Conservation (phyloP, 2,113 vertebrate genomes). For the Poicephalus meyeri region DNA sequence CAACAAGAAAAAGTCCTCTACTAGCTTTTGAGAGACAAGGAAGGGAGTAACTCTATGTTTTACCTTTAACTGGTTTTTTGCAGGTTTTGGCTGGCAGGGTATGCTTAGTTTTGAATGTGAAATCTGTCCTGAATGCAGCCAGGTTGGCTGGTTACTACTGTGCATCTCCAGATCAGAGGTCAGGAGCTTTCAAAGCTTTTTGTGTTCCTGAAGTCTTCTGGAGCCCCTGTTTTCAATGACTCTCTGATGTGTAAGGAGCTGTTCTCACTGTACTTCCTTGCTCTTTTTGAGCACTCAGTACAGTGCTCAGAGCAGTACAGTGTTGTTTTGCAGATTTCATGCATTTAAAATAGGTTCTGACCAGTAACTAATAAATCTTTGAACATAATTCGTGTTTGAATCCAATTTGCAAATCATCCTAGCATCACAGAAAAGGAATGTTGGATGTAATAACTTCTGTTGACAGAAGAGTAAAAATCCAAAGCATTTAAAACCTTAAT, state of each 20-base stretch:
- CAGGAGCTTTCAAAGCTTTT: not conserved
- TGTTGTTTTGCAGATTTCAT: not conserved
- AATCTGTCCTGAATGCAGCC: not conserved
- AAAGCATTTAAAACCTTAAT: not conserved
- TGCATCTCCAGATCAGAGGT: not conserved
- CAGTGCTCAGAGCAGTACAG: not conserved
- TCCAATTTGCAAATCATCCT: not conserved
- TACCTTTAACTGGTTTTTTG: not conserved
- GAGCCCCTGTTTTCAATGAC: not conserved
- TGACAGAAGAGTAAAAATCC: not conserved
- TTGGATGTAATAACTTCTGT: not conserved
- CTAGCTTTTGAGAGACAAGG: not conserved
- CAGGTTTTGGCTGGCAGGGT: not conserved
- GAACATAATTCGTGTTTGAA: not conserved
- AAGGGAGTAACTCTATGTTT: not conserved
- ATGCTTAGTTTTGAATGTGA: not conserved
- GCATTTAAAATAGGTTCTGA: not conserved
- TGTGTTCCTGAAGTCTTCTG: not conserved
- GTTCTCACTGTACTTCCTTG: not conserved
- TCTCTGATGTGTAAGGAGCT: not conserved
- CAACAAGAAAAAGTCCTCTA: not conserved
- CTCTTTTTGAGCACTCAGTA: not conserved
- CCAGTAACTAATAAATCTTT: not conserved
- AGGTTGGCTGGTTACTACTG: not conserved
- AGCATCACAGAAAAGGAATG: not conserved